A percentile compares a stretch with the other conserved stretches of the same genome.
Conservation (phyloP, 1,140 invertebrate genomes). For the Macrotrachela quadricornifera region DNA sequence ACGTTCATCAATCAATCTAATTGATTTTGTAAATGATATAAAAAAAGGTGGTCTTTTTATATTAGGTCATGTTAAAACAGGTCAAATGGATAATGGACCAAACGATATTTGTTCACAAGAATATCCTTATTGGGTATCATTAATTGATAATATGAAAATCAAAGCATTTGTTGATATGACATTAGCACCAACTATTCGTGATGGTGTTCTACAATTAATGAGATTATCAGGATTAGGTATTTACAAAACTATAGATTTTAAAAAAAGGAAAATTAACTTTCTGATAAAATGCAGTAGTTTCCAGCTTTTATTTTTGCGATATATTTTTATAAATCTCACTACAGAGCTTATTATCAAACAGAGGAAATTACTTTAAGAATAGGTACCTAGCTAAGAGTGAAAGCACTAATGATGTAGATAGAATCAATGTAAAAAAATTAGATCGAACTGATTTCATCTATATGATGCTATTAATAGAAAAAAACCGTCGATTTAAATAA, state of each 20-base stretch:
- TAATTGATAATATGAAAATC: conserved; percentile 65
- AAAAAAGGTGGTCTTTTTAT: conserved; percentile 94
- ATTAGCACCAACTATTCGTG: conserved; percentile 53
- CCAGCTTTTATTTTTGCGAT: too few relatives aligned
- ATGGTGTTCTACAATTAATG: conserved; percentile 74
- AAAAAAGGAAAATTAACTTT: too few relatives aligned
- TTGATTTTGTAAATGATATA: conserved; percentile 90
- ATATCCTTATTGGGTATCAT: conserved; percentile 59
- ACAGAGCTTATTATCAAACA: too few relatives aligned
- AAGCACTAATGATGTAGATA: too few relatives aligned
- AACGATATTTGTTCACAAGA: conserved; percentile 49
- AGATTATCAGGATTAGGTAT: conserved; percentile 55
- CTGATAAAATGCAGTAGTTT: too few relatives aligned
- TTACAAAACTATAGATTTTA: too few relatives aligned
- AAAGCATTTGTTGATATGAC: conserved; percentile 94
- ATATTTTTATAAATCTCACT: too few relatives aligned
- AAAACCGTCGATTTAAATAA: background rate
- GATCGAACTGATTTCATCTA: too few relatives aligned
- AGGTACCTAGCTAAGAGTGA: too few relatives aligned
- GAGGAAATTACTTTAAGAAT: too few relatives aligned
- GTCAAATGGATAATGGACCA: conserved; percentile 11
- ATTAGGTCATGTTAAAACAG: conserved; percentile 62
- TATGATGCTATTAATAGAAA: too few relatives aligned
- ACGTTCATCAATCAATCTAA: conserved; percentile 62
- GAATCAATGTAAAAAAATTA: too few relatives aligned